These are phyloP conservation scores for Myrmecophaga tridactyla DNA, from an alignment of 2,113 vertebrate genomes.

Conservation along the genomic window DNA sequence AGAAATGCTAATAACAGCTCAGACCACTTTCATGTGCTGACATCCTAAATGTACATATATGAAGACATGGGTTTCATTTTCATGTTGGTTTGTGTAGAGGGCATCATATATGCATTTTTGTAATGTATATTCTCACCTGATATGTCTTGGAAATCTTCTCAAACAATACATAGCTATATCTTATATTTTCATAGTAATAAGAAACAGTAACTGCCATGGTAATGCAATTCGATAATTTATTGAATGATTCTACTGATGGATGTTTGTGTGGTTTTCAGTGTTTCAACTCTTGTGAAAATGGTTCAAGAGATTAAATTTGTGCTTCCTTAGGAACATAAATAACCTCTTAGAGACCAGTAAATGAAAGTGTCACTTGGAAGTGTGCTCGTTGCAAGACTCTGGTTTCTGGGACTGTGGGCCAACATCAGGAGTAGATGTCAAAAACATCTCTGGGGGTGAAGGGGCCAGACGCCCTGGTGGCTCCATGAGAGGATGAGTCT, in stretches of 20 bases:
- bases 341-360: slow-evolving; percentile 30
- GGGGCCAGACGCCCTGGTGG: neutral
- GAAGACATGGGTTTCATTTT: neutral
- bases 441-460: neutral
- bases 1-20: neutral
- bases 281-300: neutral
- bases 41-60: neutral
- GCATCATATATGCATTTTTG: neutral
- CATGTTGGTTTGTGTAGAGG: neutral
- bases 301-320: neutral
- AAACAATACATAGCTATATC: neutral
- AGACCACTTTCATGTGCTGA: neutral
- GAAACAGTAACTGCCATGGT: neutral
- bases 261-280: neutral
- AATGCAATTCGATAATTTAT: neutral
- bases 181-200: neutral
- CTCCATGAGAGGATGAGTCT: neutral
- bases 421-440: neutral
- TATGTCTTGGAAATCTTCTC: neutral
- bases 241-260: neutral
- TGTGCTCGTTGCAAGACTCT: neutral
- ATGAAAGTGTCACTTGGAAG: neutral
- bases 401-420: neutral
- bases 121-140: neutral
- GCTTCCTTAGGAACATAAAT: neutral